Base-by-base conservation (phyloP, 1,140 invertebrate species). In the Muscidifurax raptorellus region DNA sequence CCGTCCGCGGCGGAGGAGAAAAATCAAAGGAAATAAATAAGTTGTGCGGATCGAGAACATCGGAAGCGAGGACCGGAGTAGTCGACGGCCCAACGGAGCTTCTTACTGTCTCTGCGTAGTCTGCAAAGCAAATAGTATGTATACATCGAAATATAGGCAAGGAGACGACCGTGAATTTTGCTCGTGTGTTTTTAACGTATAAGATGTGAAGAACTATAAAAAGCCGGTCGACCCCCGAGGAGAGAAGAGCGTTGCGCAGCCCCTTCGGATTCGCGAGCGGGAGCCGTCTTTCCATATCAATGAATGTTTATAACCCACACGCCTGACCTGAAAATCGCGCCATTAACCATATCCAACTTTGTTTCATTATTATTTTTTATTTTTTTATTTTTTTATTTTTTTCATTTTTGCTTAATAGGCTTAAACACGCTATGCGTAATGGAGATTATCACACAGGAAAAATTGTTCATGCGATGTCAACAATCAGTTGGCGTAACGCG, bases 381-480 rank as follows among this genome's bases (percentile, higher is more conserved):
- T 74, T 59, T 79, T 47, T 18, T 10, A 40, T 40, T 78, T 18
- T 28, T 64, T 64, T 64, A 64, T 69, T 25, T 27, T 69, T 80
- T 71, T 28, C 44, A 44, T 71, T 52, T 44, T 71, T 71, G 40
- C 64, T 69, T 71, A 88, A 89, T 89, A 89, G 87, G 87, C 89
- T 89, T 89, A 88, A 88, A 88, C 89, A 89, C 88, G 88, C 89
- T 90, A 88, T 87, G 87, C 88, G 88, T 91, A 81, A 91, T 90
- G 75, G 90, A 91, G 91, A 92, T 92, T 92, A 92, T 92, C 91
- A 92, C 91, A 92, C 91, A 90, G 89, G 90, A 91, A 92, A 90
- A 90, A 90, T 89, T 91, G 90, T 88, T 88, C 90, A 90, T 90
- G 90, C 91, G 91, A 89, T 92, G 89, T 91, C 90, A 92, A 92